Conservation (phyloP, 2,113 vertebrate genomes). For the Coturnix japonica region DNA sequence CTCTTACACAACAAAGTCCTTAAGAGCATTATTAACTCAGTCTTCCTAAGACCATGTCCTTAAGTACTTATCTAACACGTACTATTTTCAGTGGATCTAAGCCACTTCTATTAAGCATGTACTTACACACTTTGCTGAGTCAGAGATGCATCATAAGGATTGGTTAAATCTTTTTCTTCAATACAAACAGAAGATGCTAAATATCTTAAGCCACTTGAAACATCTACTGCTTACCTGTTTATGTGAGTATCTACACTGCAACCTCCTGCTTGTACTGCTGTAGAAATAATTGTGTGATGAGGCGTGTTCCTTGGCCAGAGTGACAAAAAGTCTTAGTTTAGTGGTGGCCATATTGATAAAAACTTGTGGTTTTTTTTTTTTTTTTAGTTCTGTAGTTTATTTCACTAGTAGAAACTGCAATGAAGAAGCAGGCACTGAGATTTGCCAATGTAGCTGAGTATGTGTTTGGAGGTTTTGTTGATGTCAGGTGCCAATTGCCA, state of each 20-base stretch:
- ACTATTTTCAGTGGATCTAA: background rate
- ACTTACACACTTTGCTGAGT: no score
- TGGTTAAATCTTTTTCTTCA: background rate
- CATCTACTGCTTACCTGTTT: background rate
- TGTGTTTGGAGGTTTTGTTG: background rate
- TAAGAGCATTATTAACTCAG: background rate
- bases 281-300: background rate
- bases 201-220: background rate
- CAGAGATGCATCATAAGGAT: background rate
- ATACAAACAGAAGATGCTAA: background rate
- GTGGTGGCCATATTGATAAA: background rate
- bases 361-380: fast-evolving
- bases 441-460: background rate
- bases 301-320: background rate
- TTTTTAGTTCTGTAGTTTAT: background rate
- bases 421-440: background rate
- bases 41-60: background rate
- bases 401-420: background rate
- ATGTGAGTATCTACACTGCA: background rate
- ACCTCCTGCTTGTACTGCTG: background rate
- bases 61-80: background rate
- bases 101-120: background rate
- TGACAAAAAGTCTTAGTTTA: background rate
- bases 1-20: background rate
- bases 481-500: background rate